phyloP scores from a whole-genome alignment of 2,888 invertebrate genomes.

The Apomyelois bistriatella region DNA sequence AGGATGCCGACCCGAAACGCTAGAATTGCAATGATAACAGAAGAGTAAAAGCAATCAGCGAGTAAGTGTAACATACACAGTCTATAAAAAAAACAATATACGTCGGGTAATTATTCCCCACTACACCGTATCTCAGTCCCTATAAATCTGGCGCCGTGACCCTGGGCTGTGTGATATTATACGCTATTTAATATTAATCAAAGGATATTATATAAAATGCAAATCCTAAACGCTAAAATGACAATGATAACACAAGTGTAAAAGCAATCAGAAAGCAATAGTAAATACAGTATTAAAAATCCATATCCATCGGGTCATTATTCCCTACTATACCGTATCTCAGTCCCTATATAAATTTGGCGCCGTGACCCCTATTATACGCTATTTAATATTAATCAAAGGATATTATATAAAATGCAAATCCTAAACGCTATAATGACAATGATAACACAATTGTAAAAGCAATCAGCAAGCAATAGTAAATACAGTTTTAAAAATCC shows the following conservation, averaged over 20 bases:
- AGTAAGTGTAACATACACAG: not conserved
- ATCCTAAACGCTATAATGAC: no score
- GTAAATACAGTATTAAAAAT: not conserved
- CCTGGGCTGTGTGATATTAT: constrained; percentile 48
- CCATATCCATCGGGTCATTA: not conserved
- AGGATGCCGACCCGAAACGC: no score
- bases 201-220: no score
- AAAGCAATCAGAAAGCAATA: no score
- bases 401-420: no score
- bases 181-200: no score
- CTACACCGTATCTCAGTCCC: not conserved
- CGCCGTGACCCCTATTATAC: constrained; percentile 25
- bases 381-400: constrained; percentile 48
- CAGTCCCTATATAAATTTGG: constrained; percentile 47
- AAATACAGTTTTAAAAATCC: not conserved
- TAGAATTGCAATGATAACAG: no score
- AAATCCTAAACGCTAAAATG: no score
- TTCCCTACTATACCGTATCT: not conserved
- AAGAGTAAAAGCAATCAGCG: no score
- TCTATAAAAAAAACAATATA: not conserved
- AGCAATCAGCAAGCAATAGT: not conserved
- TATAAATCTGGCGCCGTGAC: constrained; percentile 55
- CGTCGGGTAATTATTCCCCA: not conserved
- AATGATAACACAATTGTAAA: no score
- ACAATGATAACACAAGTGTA: no score